Percentiles rank a stretch among this genome's conserved stretches.
These are phyloP conservation scores for Tolypeutes matacus DNA, from an alignment of 2,797 vertebrate genomes.

Conservation along the genomic window DNA sequence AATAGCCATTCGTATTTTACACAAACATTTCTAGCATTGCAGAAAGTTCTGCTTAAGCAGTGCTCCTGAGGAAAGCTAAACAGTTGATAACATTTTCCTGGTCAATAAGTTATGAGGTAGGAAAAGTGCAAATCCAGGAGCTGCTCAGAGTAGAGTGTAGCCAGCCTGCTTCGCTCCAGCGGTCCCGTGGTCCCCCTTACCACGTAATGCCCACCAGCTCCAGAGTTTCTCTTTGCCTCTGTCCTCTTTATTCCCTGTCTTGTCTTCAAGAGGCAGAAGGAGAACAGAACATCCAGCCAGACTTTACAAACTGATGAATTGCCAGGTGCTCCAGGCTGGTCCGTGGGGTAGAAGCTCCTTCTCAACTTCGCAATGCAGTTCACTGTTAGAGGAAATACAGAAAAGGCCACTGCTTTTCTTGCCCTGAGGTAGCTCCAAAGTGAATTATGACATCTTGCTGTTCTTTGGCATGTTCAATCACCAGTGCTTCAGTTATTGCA, in stretches of 20 bases:
- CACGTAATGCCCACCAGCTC: no score
- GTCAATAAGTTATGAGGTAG: neutral
- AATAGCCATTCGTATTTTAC: neutral
- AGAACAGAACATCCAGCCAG: neutral
- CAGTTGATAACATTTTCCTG: neutral
- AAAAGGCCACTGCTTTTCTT: neutral
- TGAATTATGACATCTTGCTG: neutral
- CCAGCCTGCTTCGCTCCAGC: no score
- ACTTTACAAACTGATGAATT: neutral
- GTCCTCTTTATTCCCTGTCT: neutral
- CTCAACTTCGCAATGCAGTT: no score
- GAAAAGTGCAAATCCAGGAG: neutral
- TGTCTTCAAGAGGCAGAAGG: no score
- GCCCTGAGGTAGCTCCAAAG: neutral
- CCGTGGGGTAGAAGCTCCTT: no score
- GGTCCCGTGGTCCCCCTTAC: accelerated
- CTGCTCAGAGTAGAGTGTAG: neutral
- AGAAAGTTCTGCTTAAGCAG: neutral
- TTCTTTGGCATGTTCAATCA: neutral
- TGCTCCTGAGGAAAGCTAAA: neutral
- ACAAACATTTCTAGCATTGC: neutral
- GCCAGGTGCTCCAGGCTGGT: no score
- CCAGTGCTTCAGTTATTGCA: neutral
- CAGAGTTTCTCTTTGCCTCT: neutral
- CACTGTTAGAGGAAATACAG: neutral